These are phyloP conservation scores for Telmatochromis brachygnathus DNA, from an alignment of 2,113 vertebrate species.

Conservation along the genomic window DNA sequence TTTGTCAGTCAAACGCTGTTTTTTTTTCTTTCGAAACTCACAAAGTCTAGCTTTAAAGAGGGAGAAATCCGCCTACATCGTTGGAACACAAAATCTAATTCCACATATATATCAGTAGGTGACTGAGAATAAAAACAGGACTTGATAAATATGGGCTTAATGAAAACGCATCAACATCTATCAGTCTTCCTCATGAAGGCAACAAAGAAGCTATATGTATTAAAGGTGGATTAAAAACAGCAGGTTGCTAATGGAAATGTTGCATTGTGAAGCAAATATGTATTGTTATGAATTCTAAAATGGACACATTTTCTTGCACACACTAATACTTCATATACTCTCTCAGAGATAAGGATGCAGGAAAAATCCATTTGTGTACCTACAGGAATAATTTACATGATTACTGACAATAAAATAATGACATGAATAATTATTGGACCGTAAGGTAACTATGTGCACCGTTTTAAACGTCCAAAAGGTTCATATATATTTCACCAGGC, in stretches of 20 bases:
- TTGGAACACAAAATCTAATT: not conserved
- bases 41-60: not conserved
- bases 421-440: not conserved
- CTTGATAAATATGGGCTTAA: not conserved
- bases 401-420: not conserved
- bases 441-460: not conserved
- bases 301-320: not conserved
- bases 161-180: not conserved
- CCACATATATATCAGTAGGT: not conserved
- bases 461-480: not conserved
- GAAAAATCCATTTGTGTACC: not conserved
- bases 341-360: not conserved
- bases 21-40: not conserved
- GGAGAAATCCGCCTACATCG: not conserved
- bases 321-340: not conserved
- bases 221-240: not conserved
- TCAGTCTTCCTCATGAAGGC: not conserved
- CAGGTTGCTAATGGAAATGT: not conserved
- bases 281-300: not conserved
- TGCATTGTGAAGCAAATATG: not conserved
- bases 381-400: not conserved
- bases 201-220: not conserved
- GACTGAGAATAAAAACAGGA: not conserved
- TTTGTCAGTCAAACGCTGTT: not conserved
- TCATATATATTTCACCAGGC: not conserved